A percentile compares a stretch with the other conserved stretches of the same genome.
Conservation (phyloP, 2,888 invertebrate species). For the Drosophila niveifrons region DNA sequence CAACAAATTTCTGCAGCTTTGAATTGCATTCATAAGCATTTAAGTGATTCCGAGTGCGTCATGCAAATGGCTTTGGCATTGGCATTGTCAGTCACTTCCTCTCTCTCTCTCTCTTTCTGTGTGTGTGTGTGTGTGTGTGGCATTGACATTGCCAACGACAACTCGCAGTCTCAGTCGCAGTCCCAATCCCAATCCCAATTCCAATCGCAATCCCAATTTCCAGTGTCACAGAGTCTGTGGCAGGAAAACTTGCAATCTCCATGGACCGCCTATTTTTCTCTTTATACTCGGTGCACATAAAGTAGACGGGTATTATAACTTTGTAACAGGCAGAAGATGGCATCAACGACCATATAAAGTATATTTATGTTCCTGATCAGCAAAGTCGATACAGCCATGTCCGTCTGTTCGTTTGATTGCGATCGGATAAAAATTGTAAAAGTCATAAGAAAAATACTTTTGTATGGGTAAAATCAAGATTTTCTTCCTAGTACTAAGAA, state of each 20-base stretch:
- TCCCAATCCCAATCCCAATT: not conserved
- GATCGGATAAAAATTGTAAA: no score
- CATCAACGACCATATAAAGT: no score
- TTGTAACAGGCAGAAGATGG: no score
- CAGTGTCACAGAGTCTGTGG: not conserved
- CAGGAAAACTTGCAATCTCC: not conserved
- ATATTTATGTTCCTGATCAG: no score
- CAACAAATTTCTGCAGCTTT: not conserved
- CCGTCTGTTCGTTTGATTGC: no score
- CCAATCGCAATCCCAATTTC: not conserved
- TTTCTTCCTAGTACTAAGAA: no score
- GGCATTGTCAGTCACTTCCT: constrained; percentile 1
- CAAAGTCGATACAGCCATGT: no score
- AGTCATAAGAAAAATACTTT: no score
- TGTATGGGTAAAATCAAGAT: no score
- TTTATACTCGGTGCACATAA: no score
- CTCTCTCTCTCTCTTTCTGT: no score
- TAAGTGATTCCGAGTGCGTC: constrained; percentile 57
- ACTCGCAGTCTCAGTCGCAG: not conserved
- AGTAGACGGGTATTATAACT: no score
- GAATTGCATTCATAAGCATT: constrained; percentile 44
- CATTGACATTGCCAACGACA: constrained; percentile 2
- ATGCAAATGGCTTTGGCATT: constrained; percentile 37
- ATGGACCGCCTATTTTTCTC: constrained; percentile 1
- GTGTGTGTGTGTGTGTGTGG: not conserved